Conservation (phyloP, 2,797 vertebrate genomes). For the Acanthornis magna region DNA sequence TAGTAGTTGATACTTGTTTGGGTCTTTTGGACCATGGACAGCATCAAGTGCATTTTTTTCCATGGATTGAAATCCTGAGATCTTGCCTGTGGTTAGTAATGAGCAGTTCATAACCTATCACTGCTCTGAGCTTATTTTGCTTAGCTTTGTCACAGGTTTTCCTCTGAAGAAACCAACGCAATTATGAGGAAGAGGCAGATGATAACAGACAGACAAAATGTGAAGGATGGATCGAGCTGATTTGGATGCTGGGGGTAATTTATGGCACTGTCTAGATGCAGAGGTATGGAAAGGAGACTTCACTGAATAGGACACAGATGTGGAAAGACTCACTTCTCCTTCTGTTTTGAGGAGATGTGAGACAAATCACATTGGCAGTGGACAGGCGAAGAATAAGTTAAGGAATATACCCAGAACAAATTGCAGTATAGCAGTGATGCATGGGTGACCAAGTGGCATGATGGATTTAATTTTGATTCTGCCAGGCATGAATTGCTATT, state of each 20-base stretch:
- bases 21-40: neutral
- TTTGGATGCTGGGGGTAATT: neutral
- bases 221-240: neutral
- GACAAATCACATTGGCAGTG: neutral
- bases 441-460: accelerated
- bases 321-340: neutral
- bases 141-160: neutral
- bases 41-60: neutral
- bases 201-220: accelerated
- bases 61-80: neutral
- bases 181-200: neutral
- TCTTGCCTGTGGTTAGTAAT: neutral
- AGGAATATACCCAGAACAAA: neutral
- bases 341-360: neutral
- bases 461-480: neutral
- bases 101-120: neutral
- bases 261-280: neutral
- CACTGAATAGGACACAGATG: neutral
- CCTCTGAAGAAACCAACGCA: neutral
- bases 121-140: neutral
- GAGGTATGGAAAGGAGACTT: neutral
- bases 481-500: neutral
- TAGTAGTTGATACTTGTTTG: neutral
- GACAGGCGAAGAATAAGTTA: accelerated
- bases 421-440: neutral